Evolutionary conservation across 2,113 vertebrate species (phyloP), one percentile per base, ranked within the genome.

Genomic region (Pollachius pollachius): DNA sequence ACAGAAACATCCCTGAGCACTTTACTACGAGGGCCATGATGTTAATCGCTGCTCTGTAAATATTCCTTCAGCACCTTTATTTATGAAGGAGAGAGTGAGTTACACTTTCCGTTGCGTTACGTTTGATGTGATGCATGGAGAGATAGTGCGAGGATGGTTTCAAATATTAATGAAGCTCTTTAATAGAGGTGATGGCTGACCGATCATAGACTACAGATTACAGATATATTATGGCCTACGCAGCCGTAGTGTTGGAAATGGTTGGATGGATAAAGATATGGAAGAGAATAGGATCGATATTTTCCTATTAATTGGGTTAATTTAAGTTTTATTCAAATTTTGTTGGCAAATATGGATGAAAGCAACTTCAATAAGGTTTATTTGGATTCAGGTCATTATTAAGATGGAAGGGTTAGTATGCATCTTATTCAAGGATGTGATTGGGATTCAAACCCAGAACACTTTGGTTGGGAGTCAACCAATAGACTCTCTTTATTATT

Each of bases 131-230:
- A 72, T 27, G 65, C 71, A 23, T 62, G 19, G 23, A 72, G 70
- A 67, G 68, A 69, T 67, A 74, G 81, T 78, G 75, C 78, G 70
- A 71, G 73, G 78, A 81, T 65, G 21, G 68, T 12, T 19, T 82
- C 60, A 86, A 87, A 81, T 69, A 81, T 84, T 85, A 81, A 89
- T 87, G 82, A 82, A 77, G 71, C 63, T 84, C 83, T 84, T 87
- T 79, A 86, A 80, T 52, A 62, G 72, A 78, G 69, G 63, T 75
- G 76, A 85, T 79, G 69, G 69, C 73, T 80, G 72, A 75, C 71
- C 12, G 73, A 80, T 69, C 64, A 71, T 61, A 62, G 65, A 61
- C 19, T 34, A 0, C 0, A 56, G 19, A 9, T 48, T 48, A 48
- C 41, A 48, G 41, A 7, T 9, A 48, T 9, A 2, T 48, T 4